Percentiles rank a stretch among this genome's conserved stretches.
Conservation (phyloP, 2,888 invertebrate genomes). For the Lochmaea capreae region DNA sequence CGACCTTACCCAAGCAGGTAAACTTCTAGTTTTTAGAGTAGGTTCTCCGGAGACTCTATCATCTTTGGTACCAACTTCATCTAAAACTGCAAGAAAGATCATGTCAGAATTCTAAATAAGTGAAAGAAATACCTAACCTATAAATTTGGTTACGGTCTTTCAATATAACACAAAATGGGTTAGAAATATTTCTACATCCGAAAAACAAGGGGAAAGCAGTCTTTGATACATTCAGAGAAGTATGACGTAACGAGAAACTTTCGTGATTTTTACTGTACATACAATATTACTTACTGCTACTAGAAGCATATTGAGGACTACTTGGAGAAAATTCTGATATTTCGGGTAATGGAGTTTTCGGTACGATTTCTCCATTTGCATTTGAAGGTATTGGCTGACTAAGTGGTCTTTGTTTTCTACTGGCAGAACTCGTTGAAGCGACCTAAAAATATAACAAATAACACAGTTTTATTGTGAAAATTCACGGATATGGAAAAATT, state of each 20-base stretch:
- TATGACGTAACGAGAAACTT: no score
- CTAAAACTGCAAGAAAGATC: slow-evolving; percentile 67
- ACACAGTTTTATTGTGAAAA: no score
- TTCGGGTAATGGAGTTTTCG: slow-evolving; percentile 65
- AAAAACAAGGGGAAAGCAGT: no score
- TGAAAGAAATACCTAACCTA: not conserved
- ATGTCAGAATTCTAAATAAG: not conserved
- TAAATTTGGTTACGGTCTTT: no score
- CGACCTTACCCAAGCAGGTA: slow-evolving; percentile 79
- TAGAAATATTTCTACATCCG: no score
- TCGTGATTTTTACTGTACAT: no score
- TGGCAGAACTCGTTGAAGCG: slow-evolving; percentile 41
- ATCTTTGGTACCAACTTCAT: slow-evolving; percentile 69
- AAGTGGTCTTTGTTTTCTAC: slow-evolving; percentile 63
- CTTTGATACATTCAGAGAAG: no score
- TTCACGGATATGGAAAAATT: no score
- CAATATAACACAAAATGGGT: no score
- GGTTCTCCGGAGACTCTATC: slow-evolving; percentile 66
- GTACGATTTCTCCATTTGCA: slow-evolving; percentile 58
- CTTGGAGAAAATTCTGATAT: slow-evolving; percentile 69
- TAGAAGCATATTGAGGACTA: slow-evolving; percentile 73
- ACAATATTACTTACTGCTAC: slow-evolving; percentile 76
- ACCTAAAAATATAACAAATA: slow-evolving; percentile 30
- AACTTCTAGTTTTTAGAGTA: slow-evolving; percentile 72
- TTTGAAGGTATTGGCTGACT: slow-evolving; percentile 65